Percentiles rank a stretch among this genome's conserved stretches.
phyloP scores from a whole-genome alignment of 2,797 vertebrate genomes.

The Gallinago nigripennis region DNA sequence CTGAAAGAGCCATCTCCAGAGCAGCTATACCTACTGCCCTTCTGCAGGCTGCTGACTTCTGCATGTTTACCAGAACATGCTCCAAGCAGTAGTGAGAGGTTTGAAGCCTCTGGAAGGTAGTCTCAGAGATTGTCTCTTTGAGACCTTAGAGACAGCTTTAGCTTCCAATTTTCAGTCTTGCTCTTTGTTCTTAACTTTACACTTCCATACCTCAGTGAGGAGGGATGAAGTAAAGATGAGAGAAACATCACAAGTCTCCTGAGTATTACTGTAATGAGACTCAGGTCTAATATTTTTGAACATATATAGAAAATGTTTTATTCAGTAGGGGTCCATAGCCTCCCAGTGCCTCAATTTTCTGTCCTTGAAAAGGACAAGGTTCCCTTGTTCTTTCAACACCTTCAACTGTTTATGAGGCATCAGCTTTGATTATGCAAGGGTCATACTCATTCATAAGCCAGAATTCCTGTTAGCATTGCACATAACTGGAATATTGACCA shows the following conservation, averaged over 20 bases:
- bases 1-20: background rate
- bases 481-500: background rate
- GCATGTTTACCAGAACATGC: fast-evolving
- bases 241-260: background rate
- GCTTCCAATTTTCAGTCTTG: background rate
- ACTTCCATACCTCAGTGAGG: background rate
- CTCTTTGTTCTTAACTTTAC: background rate
- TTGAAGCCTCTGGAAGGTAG: background rate
- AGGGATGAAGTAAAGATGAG: background rate
- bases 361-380: background rate
- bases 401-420: background rate
- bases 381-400: background rate
- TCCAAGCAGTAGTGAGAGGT: background rate
- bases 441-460: background rate
- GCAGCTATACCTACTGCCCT: background rate
- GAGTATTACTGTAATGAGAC: background rate
- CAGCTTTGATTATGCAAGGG: background rate
- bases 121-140: background rate
- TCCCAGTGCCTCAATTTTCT: background rate
- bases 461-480: background rate
- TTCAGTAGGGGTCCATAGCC: background rate
- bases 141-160: background rate
- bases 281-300: background rate
- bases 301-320: background rate
- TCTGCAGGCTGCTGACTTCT: background rate